Base-by-base conservation (phyloP, 2,888 invertebrate species). In the Ashinkailepas kermadecensis region DNA sequence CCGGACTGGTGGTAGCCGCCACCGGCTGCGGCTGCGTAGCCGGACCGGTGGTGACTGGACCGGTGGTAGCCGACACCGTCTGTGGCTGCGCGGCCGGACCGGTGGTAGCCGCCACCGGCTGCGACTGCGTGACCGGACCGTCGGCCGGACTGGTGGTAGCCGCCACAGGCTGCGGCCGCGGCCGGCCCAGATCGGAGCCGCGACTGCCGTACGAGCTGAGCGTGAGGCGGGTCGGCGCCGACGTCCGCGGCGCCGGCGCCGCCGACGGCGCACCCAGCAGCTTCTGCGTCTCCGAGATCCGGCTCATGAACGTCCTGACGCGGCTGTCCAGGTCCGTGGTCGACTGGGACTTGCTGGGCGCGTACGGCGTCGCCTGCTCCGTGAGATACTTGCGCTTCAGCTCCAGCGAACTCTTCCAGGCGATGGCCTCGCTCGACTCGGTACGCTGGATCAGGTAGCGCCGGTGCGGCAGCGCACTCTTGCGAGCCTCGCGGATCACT, bases 361-460 rank as follows among this genome's bases (percentile, higher is more conserved):
- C 81, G 15, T 83, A 81, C 67, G 82, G 84, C n/a, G 84, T 82
- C 12, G 82, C 39, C 67, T 84, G 82, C n/a, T 83, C 95, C 18
- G 95, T 89, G 25, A 95, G 89, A 88, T 95, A 96, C 83, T 92
- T 92, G 86, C 95, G 93, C 86, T 95, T 95, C 78, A 95, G 90
- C 88, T 95, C 95, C 81, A 95, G 88, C 25, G 95, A 95, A 82
- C 94, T 92, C 87, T 95, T 95, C 23, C 95, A 94, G 18, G 95
- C 95, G 82, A 95, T 92, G 39, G 95, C 95, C 86, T 94, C 94
- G 1, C 95, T 95, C 84, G 95, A 95, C 84, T 94, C 93, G 0
- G 95, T 93, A 85, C 94, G 91, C 86, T 93, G 94, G 74, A 95
- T 90, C 74, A 93, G 90, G 86, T 93, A 78, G 39, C 81, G 83